Evolutionary conservation across 2,797 vertebrate species (phyloP).

Genomic region (Nannoperca obscura): DNA sequence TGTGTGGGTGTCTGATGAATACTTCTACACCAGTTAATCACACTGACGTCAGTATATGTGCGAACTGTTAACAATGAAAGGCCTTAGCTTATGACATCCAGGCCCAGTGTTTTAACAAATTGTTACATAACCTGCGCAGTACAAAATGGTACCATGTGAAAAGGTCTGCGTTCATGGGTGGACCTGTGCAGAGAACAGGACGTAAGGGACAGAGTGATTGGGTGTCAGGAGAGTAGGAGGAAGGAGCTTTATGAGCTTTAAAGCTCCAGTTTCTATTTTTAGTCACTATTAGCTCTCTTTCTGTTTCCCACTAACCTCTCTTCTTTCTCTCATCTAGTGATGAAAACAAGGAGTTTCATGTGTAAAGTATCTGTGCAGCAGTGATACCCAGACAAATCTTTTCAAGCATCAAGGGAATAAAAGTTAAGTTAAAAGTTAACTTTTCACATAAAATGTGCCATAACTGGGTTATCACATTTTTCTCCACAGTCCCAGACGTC

Average conservation of each 20-base stretch:
- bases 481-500: constrained; percentile 9
- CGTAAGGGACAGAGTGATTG: constrained; percentile 72
- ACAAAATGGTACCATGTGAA: constrained; percentile 63
- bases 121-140: constrained; percentile 57
- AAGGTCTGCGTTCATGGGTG: constrained; percentile 45
- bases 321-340: constrained; percentile 27
- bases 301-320: constrained; percentile 35
- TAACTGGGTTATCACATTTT: constrained; percentile 35
- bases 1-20: background rate
- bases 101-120: constrained; percentile 40
- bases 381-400: constrained; percentile 22
- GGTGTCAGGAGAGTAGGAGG: constrained; percentile 71
- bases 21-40: background rate
- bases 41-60: constrained; percentile 17
- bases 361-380: constrained; percentile 25
- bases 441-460: constrained; percentile 34
- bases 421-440: constrained; percentile 11
- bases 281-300: constrained; percentile 43
- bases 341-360: constrained; percentile 40
- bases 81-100: constrained; percentile 44
- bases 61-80: constrained; percentile 37
- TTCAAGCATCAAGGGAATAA: constrained; percentile 36
- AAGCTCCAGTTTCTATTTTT: constrained; percentile 71
- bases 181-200: constrained; percentile 57
- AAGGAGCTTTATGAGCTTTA: constrained; percentile 70